Evolutionary conservation across 2,113 vertebrate genomes (phyloP).

Genomic region (Anoplopoma fimbria): DNA sequence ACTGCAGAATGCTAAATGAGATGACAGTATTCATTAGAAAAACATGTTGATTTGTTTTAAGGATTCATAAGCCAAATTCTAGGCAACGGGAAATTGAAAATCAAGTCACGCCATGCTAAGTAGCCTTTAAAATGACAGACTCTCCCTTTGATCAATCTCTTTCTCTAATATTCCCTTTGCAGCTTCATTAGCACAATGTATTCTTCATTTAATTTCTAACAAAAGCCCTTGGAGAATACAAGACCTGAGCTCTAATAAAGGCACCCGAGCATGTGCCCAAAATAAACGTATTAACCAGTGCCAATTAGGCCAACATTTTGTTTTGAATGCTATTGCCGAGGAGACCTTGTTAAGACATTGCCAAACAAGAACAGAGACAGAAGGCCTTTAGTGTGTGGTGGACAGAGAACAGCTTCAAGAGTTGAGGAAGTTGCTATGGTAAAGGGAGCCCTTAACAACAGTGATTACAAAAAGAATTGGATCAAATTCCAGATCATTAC

Average conservation of each 20-base stretch:
- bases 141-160: constrained; percentile 53
- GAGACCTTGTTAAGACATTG: constrained; percentile 63
- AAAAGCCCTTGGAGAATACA: constrained; percentile 55
- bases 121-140: constrained; percentile 54
- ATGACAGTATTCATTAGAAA: constrained; percentile 7
- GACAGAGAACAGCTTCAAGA: constrained; percentile 19
- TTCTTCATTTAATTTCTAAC: constrained; percentile 63
- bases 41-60: constrained; percentile 15
- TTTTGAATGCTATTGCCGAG: constrained; percentile 59
- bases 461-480: background rate
- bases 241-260: constrained; percentile 61
- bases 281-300: constrained; percentile 74
- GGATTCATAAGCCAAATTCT: constrained; percentile 22
- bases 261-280: constrained; percentile 64
- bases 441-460: constrained; percentile 4
- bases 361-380: constrained; percentile 26
- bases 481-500: constrained; percentile 2
- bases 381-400: constrained; percentile 20
- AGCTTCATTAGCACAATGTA: constrained; percentile 65
- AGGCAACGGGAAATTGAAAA: constrained; percentile 53
- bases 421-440: constrained; percentile 37
- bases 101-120: constrained; percentile 30
- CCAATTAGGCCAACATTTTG: constrained; percentile 67
- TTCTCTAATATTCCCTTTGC: constrained; percentile 60
- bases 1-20: constrained; percentile 5